Evolutionary conservation across 2,797 vertebrate genomes (phyloP).

Genomic region (Paedocypris micromegethes): DNA sequence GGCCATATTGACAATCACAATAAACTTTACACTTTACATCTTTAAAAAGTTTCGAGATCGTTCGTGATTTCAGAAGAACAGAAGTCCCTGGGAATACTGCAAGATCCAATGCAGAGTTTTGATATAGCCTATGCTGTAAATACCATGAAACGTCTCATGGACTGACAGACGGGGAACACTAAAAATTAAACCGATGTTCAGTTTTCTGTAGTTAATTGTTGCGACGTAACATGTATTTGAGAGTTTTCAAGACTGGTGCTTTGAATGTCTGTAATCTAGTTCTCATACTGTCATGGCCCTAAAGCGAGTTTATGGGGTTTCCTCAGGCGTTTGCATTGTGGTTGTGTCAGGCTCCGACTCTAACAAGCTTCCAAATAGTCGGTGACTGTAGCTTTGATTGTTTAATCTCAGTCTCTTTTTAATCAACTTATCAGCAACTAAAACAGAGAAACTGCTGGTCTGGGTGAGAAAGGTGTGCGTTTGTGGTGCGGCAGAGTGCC

Average conservation of each 20-base stretch:
- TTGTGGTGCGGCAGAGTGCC: constrained; percentile 14
- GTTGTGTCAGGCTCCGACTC: not conserved
- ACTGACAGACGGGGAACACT: too few species aligned
- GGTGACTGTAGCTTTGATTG: constrained; percentile 27
- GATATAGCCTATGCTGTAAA: too few species aligned
- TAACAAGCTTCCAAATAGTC: constrained; percentile 26
- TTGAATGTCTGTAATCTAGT: not conserved
- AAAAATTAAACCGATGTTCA: too few species aligned
- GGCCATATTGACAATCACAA: too few species aligned
- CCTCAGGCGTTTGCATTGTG: constrained; percentile 18
- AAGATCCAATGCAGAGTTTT: too few species aligned
- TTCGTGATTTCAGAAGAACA: too few species aligned
- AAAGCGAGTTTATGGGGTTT: constrained; percentile 19
- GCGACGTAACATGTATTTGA: not conserved
- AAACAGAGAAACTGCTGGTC: constrained; percentile 27
- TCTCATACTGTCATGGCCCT: constrained; percentile 1
- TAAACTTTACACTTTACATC: too few species aligned
- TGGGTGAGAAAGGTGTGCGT: constrained; percentile 34
- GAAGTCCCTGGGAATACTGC: too few species aligned
- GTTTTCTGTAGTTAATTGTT: too few species aligned
- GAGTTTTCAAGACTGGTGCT: not conserved
- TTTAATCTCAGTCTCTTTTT: constrained; percentile 27
- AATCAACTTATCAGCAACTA: constrained; percentile 34
- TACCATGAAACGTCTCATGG: too few species aligned
- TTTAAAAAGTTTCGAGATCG: too few species aligned